Percentiles rank a stretch among this genome's conserved stretches.
Conservation (phyloP, 2,113 vertebrate species). For the Chauna torquata region DNA sequence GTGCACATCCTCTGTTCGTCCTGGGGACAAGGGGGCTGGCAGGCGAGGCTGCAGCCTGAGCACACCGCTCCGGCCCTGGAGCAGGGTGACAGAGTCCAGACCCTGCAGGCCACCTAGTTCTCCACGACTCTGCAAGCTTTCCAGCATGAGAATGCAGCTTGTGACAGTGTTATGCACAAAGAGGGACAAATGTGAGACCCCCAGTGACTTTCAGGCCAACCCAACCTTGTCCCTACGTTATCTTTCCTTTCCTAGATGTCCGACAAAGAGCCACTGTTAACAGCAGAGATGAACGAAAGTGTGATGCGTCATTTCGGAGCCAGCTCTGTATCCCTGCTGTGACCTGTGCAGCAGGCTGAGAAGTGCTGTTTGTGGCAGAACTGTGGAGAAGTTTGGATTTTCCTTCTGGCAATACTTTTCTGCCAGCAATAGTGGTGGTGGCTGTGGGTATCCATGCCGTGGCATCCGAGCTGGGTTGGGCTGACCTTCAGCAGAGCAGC, state of each 20-base stretch:
- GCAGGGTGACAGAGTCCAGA: neutral
- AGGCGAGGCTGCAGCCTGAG: neutral
- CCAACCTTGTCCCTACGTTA: accelerated
- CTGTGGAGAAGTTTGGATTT: neutral
- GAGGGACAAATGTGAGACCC: neutral
- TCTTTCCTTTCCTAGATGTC: accelerated
- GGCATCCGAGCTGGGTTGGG: neutral
- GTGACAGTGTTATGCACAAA: neutral
- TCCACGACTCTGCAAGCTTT: neutral
- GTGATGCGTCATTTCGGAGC: accelerated
- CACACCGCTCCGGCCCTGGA: neutral
- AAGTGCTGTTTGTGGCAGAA: neutral
- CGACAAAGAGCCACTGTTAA: accelerated
- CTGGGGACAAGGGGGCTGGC: neutral
- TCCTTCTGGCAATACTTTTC: neutral
- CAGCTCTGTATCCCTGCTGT: accelerated
- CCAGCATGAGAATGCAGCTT: neutral
- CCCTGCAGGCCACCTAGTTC: neutral
- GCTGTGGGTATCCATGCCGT: too few species aligned
- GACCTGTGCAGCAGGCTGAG: neutral
- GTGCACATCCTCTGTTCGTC: too few species aligned
- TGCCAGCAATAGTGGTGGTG: neutral
- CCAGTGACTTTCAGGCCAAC: neutral
- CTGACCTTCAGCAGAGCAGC: neutral
- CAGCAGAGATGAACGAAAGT: accelerated